Percentiles rank a stretch among this genome's conserved stretches.
Evolutionary conservation across 2,888 invertebrate genomes (phyloP).

Genomic region (Drosophila rubida): DNA sequence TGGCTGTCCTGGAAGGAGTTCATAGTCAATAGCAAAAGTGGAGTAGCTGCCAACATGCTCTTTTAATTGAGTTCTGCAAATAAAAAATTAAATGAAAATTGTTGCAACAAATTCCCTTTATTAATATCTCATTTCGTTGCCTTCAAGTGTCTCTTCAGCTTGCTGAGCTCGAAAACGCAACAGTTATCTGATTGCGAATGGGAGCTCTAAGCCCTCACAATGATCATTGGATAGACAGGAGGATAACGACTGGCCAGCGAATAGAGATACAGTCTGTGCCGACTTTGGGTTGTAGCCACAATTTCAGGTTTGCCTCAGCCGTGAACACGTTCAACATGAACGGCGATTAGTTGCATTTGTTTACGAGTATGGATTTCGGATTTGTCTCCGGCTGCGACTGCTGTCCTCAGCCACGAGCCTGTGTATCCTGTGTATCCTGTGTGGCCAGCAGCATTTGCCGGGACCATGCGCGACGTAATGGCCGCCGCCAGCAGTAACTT

Average conservation of each 20-base stretch:
- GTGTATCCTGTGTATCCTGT: constrained; percentile 1
- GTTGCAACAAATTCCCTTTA: background rate
- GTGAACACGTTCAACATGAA: constrained; percentile 79
- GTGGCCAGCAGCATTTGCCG: constrained; percentile 13
- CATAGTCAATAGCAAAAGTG: background rate
- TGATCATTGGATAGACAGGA: constrained; percentile 45
- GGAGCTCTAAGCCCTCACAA: constrained; percentile 47
- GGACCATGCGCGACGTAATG: constrained; percentile 61
- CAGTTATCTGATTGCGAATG: constrained; percentile 42
- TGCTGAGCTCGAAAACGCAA: no score
- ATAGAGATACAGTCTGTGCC: constrained; percentile 1
- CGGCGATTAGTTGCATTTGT: constrained; percentile 84
- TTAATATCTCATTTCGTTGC: background rate
- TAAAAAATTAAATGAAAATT: background rate
- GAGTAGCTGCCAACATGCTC: no score
- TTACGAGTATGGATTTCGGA: constrained; percentile 83
- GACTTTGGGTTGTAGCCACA: constrained; percentile 58
- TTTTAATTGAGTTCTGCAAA: background rate
- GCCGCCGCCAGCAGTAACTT: constrained; percentile 71
- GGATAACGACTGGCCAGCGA: background rate
- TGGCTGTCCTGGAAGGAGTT: background rate
- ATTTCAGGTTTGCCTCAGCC: constrained; percentile 72
- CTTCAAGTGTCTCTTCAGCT: background rate
- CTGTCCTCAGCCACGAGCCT: constrained; percentile 10
- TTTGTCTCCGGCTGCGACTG: constrained; percentile 70